Base-by-base conservation (phyloP, 2,797 vertebrate genomes). In the Lophotriccus pileatus region DNA sequence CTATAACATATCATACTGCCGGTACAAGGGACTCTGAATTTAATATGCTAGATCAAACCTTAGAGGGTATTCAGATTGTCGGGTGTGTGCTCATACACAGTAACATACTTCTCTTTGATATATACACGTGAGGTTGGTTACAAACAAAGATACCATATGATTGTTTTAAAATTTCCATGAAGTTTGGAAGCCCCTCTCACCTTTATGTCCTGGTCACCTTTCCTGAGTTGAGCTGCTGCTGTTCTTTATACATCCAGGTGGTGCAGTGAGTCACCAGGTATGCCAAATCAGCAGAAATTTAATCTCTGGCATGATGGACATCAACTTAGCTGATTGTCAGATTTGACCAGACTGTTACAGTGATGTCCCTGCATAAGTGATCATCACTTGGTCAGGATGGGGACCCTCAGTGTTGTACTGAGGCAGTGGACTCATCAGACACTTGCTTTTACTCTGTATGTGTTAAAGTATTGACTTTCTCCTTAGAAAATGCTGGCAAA, bases 391-490 rank as follows among this genome's bases (percentile, higher is more conserved):
- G 55, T 30, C 47, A 79, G 67, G 19, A 21, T 25, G 44, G 22
- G 73, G 83, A 86, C 83, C 60, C 32, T 81, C 6, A 0, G 1
- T 76, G 13, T 39, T 76, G 15, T 52, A 3, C 41, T 25, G 63
- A 79, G 63, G 28, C 50, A 59, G 49, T 50, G 53, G 44, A 56
- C 50, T 75, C 46, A n/a, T 80, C 43, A 20, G 39, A 30, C 72
- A 32, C 43, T 87, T 73, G 9, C 15, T 84, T 77, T 91, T 85
- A n/a, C 46, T 81, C 44, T 80, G 28, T 59, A 0, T n/a, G 1
- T 75, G 28, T 49, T 73, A 7, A 93, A 73, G 37, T 88, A 92
- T 73, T 94, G 87, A 93, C 85, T 77, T 94, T 90, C 49, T 86
- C 41, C 0, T 0, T 28, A 50, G 85, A 88, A 96, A 94, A 37